Evolutionary conservation across 2,888 invertebrate genomes (phyloP), one percentile per base, ranked within the genome.

Genomic region (Cryptocheilus praepositus): DNA sequence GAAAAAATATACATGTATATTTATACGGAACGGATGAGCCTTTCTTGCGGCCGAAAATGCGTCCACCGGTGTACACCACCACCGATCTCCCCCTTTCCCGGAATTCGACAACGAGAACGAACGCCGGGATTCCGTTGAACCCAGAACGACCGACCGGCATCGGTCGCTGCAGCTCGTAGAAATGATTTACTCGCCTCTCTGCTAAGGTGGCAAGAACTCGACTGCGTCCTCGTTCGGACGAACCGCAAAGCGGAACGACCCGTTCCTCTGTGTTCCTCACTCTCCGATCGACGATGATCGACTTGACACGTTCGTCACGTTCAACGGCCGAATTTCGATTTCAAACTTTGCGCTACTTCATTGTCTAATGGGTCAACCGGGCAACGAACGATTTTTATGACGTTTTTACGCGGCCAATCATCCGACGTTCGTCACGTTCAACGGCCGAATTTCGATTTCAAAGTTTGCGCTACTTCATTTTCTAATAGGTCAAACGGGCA

Each of bases 1-100:
- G 36, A 36, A 36, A 36, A 36, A 36, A 36, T 36, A 11, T 11
- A 11, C 36, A 36, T 36, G 36, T 36, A 36, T 36, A 36, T 36
- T 36, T 36, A 36, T 36, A 36, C 8, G 36, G 36, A 36, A 11
- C 36, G 36, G 36, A 36, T 36, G 36, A 36, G 36, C 36, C 55
- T 61, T 57, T 61, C 64, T 53, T 65, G 60, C 67, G 66, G 16
- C 11, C 67, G 28, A 44, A 36, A 36, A 36, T 7, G 36, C 36
- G 13, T 22, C 53, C 15, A 15, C 53, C 53, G 15, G 13, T 11
- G 16, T 21, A 4, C 52, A 53, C 36, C 67, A 61, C 7, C 36
- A 36, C 51, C 49, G 56, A 53, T 52, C 46, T 51, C 52, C 44
- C 46, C 49, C 13, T 56, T 70, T 70, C 69, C 18, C 22, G 58